Base-by-base conservation (phyloP, 2,113 vertebrate species). In the Elephas maximus region DNA sequence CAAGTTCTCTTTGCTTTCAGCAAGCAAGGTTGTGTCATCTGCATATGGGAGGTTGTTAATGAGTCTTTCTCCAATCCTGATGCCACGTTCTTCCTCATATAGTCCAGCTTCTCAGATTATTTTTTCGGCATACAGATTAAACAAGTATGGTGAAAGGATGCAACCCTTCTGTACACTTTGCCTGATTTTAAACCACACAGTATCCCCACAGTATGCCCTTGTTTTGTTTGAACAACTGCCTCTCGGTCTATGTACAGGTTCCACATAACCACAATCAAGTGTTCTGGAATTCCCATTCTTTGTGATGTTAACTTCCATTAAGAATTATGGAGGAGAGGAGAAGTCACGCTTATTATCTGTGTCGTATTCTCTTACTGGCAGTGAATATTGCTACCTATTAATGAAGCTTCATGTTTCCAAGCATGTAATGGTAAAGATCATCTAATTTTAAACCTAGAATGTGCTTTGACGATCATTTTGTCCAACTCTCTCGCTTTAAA, bases 291-390 rank as follows among this genome's bases (percentile, higher is more conserved):
- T 41, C 73, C 37, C 17, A 41, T 37, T 37, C 73, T 74, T 74
- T 9, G 6, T 18, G 23, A n/a, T 74, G 73, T 74, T 90, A 96
- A 84, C 90, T 91, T 95, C 71, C 93, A 81, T 57, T 48, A 84
- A 97, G 94, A 95, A 92, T 92, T 90, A 84, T 45, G 78, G 86
- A 79, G 71, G 57, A 20, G 71, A 92, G 30, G 87, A 95, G 80
- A 88, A 73, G 60, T 17, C 48, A 60, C 1, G 3, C 44, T 80
- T 88, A 57, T 48, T 94, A 89, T 87, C 90, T 11, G n/a, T 92
- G 60, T 5, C 57, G 57, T 84, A 37, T 45, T 95, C 84, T 92
- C 88, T 37, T 57, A 65, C 18, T 30, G 65, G 91, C 44, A 53
- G 89, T 4, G 76, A 85, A 33, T 24, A 26, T 30, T 67, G 60